Evolutionary conservation across 2,888 invertebrate genomes (phyloP).

Genomic region (Andrena bucephala): DNA sequence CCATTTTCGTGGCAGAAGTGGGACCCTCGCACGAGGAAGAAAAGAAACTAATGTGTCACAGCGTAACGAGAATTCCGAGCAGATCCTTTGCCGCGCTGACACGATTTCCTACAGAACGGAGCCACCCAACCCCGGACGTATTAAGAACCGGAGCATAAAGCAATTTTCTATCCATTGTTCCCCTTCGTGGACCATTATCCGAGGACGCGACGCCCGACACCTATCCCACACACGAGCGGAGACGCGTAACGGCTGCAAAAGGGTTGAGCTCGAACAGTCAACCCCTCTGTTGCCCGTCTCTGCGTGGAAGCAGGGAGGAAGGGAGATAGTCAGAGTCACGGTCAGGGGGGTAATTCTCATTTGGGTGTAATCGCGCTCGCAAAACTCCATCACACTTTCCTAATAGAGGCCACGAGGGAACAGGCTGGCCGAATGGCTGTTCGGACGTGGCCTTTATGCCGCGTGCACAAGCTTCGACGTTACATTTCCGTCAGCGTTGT

Average conservation of each 20-base stretch:
- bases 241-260: constrained; percentile 74
- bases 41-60: not conserved
- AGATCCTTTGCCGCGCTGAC: constrained; percentile 7
- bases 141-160: constrained; percentile 69
- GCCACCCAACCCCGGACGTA: constrained; percentile 34
- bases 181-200: constrained; percentile 69
- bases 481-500: constrained; percentile 53
- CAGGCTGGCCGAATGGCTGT: constrained; percentile 71
- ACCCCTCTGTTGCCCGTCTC: constrained; percentile 40
- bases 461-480: constrained; percentile 62
- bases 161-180: constrained; percentile 74
- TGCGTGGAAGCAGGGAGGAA: constrained; percentile 30
- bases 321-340: constrained; percentile 31
- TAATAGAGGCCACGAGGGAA: constrained; percentile 84
- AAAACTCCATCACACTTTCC: constrained; percentile 86
- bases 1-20: too few species aligned
- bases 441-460: constrained; percentile 75
- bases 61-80: not conserved
- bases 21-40: not conserved
- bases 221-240: constrained; percentile 64
- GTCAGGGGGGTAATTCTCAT: constrained; percentile 83
- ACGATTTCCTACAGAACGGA: constrained; percentile 33
- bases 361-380: constrained; percentile 85
- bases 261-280: constrained; percentile 76
- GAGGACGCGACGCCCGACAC: constrained; percentile 63